Evolutionary conservation across 2,797 vertebrate species (phyloP), one percentile per base, ranked within the genome.

Genomic region (Lagodon rhomboides): DNA sequence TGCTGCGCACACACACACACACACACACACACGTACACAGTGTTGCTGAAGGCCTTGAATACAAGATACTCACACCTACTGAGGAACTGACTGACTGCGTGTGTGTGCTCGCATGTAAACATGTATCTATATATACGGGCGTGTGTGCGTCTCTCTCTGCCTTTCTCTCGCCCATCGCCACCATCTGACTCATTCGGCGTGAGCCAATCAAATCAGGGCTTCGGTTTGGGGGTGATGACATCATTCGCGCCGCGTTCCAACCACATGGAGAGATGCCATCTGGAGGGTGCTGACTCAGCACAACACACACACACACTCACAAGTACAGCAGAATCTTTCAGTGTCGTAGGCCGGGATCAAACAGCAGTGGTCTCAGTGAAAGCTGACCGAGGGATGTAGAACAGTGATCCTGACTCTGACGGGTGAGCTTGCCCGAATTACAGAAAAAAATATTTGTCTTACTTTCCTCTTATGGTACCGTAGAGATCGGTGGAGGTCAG

Each of bases 271-370:
- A 56, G 91, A 86, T 62, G 82, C 91, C 93, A 93, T 93, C 93
- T 93, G 93, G 88, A 88, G 68, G 76, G 47, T 3, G 89, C 92
- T 93, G 93, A 93, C 79, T 93, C 93, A 90, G 92, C 92, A 93
- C 47, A 85, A 79, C 61, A 68, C 82, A 64, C 63, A 41, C 62
- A 61, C 72, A 56, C 62, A 65, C 81, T 56, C 68, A 56, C n/a
- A 69, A 30, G 27, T 17, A 53, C 64, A 76, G 54, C 73, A 69
- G 43, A 70, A 58, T 65, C 50, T 9, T 3, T 62, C 23, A 30
- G 62, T 49, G 38, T 17, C 62, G 62, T 25, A 62, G 82, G 50
- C 59, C 12, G 6, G 47, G 50, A 84, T 69, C 56, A 55, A 80
- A 80, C 63, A 12, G 64, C 3, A 3, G 65, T 56, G 61, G 56